These are phyloP conservation scores for Brachionus sp. DNA, from an alignment of 1,140 invertebrate species.

Conservation along the genomic window DNA sequence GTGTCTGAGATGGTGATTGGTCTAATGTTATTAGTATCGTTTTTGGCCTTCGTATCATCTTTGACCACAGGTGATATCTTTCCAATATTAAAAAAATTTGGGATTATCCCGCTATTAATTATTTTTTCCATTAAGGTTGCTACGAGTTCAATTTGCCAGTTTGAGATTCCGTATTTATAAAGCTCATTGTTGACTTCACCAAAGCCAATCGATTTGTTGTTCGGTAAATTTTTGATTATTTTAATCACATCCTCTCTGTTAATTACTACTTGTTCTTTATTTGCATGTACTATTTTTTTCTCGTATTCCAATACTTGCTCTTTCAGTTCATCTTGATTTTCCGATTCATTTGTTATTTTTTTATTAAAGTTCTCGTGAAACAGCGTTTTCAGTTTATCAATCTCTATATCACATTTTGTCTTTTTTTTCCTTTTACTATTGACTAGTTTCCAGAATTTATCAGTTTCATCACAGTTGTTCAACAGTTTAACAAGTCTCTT, in stretches of 20 bases:
- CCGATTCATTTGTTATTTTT: background rate
- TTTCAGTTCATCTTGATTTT: background rate
- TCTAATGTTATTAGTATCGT: background rate
- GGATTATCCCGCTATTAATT: background rate
- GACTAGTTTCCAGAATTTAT: background rate
- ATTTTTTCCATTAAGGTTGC: slow-evolving; percentile 6
- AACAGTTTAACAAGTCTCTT: slow-evolving; percentile 12
- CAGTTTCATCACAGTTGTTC: background rate
- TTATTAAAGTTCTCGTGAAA: slow-evolving; percentile 32
- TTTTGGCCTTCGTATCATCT: background rate
- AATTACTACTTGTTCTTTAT: background rate
- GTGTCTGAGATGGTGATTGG: slow-evolving; percentile 1
- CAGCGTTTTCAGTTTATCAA: background rate
- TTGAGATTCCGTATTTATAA: too few species aligned
- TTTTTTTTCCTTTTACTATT: background rate
- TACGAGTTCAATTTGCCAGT: background rate
- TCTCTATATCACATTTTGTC: background rate
- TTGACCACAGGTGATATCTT: background rate
- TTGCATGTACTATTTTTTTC: background rate
- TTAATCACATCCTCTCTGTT: background rate
- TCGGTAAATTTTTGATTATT: background rate
- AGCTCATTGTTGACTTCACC: background rate
- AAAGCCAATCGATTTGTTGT: background rate
- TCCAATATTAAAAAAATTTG: background rate
- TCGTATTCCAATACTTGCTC: background rate